Conservation (phyloP, 2,113 vertebrate genomes). For the Leptobrachium ailaonicum region DNA sequence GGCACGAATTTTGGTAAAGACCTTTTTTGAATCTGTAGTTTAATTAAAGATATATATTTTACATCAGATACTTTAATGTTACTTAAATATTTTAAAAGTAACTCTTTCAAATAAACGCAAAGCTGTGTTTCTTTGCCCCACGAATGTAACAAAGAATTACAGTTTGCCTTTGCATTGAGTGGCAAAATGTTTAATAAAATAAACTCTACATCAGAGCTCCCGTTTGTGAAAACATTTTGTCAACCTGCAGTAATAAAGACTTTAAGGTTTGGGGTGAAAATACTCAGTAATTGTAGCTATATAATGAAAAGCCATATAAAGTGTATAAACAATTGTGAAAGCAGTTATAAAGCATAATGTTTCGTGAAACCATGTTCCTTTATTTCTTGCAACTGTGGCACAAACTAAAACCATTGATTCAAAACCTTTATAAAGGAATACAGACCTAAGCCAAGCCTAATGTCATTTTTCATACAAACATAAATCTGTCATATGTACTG, state of each 20-base stretch:
- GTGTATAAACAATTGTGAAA: not conserved
- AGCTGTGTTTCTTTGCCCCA: not conserved
- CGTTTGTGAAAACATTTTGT: constrained; percentile 5
- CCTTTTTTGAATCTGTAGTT: not conserved
- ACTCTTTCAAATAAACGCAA: constrained; percentile 8
- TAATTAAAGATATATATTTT: constrained; percentile 30
- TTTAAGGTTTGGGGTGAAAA: not conserved
- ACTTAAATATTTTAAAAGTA: not conserved
- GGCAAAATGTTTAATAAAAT: not conserved
- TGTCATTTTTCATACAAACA: no score
- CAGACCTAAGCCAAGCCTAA: no score
- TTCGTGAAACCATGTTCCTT: no score
- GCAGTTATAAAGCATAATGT: no score
- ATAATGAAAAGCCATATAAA: not conserved
- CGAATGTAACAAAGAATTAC: not conserved
- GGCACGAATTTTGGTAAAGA: not conserved
- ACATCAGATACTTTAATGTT: not conserved
- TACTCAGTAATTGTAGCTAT: not conserved
- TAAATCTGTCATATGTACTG: no score
- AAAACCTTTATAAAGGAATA: no score
- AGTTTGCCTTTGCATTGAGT: not conserved
- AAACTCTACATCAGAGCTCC: not conserved
- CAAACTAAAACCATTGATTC: no score
- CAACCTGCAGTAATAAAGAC: not conserved
- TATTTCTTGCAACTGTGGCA: no score